phyloP scores from a whole-genome alignment of 2,888 invertebrate species.

The Acheta domesticus region DNA sequence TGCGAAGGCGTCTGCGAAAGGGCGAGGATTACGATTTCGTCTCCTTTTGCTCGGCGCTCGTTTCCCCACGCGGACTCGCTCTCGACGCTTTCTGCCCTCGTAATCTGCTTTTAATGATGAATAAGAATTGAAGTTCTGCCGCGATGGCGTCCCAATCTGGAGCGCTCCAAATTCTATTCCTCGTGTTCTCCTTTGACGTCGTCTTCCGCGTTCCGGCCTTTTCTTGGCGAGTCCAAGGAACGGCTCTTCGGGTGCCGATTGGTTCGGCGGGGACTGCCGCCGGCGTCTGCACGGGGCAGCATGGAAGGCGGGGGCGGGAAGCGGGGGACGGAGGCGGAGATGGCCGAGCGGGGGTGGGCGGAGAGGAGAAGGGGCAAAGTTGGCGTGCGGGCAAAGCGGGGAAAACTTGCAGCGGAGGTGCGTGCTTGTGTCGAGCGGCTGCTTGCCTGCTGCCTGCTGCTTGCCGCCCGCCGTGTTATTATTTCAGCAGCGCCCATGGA shows the following conservation, averaged over 20 bases:
- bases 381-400: conserved; percentile 18
- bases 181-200: neutral
- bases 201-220: neutral
- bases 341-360: neutral
- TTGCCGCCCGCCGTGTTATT: neutral
- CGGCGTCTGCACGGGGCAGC: neutral
- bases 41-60: conserved; percentile 7
- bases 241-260: neutral
- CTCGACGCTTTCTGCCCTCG: neutral
- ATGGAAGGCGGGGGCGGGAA: neutral
- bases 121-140: neutral
- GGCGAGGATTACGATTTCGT: conserved; percentile 5
- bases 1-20: neutral
- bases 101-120: conserved; percentile 6
- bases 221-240: neutral
- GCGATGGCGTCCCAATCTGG: neutral
- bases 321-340: neutral
- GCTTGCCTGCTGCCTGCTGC: conserved; percentile 18
- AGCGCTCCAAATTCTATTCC: no score
- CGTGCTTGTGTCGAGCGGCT: neutral
- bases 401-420: neutral
- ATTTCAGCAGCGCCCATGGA: neutral
- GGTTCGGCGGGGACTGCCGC: neutral
- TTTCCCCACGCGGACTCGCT: neutral
- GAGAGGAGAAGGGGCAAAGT: neutral